A percentile compares a stretch with the other conserved stretches of the same genome.
phyloP scores from a whole-genome alignment of 2,888 invertebrate genomes.

The Physocephala rufipes region DNA sequence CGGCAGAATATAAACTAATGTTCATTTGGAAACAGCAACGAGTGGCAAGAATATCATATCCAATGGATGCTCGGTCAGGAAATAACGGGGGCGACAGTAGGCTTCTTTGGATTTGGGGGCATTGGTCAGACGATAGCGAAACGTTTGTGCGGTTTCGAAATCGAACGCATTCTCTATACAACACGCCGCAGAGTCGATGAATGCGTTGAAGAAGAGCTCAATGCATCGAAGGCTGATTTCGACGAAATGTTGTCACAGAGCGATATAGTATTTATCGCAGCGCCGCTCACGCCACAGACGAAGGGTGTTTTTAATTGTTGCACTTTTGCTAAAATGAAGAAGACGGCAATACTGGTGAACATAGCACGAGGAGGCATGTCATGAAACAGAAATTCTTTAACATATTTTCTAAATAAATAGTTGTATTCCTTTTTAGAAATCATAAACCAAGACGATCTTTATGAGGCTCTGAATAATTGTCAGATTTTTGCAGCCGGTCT shows the following conservation, averaged over 20 bases:
- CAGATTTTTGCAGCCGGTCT: conserved; percentile 88
- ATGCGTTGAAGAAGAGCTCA: conserved; percentile 61
- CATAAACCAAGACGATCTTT: conserved; percentile 84
- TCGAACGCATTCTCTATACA: conserved; percentile 76
- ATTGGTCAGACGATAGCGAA: conserved; percentile 80
- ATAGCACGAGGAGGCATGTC: conserved; percentile 71
- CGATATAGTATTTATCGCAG: conserved; percentile 76
- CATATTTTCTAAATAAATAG: no score
- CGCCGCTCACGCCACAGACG: conserved; percentile 75
- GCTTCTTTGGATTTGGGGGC: conserved; percentile 83
- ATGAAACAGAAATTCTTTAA: neutral
- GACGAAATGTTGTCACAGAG: conserved; percentile 73
- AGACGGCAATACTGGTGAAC: conserved; percentile 77
- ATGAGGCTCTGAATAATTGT: conserved; percentile 77
- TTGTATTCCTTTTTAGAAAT: conserved; percentile 70
- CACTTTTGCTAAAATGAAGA: conserved; percentile 79
- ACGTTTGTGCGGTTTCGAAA: conserved; percentile 78
- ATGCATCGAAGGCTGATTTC: conserved; percentile 72
- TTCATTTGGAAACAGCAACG: conserved; percentile 64
- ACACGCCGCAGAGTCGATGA: conserved; percentile 74
- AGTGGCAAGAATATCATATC: conserved; percentile 75
- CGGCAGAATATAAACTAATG: neutral
- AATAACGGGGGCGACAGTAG: conserved; percentile 80
- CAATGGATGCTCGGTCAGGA: conserved; percentile 84
- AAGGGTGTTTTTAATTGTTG: conserved; percentile 73